Base-by-base conservation (phyloP, 2,113 vertebrate genomes). In the Clarias macrocephalus region DNA sequence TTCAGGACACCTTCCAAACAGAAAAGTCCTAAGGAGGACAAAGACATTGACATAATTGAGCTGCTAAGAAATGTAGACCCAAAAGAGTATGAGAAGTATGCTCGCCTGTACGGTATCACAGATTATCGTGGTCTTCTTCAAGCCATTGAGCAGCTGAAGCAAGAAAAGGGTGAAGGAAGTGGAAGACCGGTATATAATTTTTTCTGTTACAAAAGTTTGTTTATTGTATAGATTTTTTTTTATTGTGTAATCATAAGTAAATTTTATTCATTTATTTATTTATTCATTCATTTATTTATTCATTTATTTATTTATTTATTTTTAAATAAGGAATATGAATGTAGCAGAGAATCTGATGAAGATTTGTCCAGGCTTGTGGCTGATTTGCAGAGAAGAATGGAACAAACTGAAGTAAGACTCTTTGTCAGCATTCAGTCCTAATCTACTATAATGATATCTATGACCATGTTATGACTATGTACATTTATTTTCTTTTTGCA, bases 1-100 rank as follows among this genome's bases (percentile, higher is more conserved):
- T 87, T 86, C 92, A 99, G 98, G 92, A 96, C 97, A 92, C 98
- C 98, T 80, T 95, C 95, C 6, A 97, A 98, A 93, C 96, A 95
- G 93, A 98, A 97, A 91, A 97, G 96, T 90, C 93, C 95, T 76
- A 97, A 97, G 79, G 97, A 97, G 92, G 96, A 96, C 2, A 96
- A 95, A 80, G 95, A 97, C 6, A 93, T 97, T 70, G 94, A 97
- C 91, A 97, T 99, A 57, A 94, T 99, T 91, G 97, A 97, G 90
- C 91, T 99, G 91, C 96, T 99, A 52, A 96, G 98, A 96, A 98
- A 99, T 48, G 96, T 98, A n/a, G 97, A 99, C 90, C 97, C 98
- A 82, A 99, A 99, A 94, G 98, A 99, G 82, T 99, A 98, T 82
- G 98, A 99, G 92, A 97, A 95, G 93, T 97, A 99, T 21, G 97